Conservation (phyloP, 2,797 vertebrate species). For the Labroides dimidiatus region DNA sequence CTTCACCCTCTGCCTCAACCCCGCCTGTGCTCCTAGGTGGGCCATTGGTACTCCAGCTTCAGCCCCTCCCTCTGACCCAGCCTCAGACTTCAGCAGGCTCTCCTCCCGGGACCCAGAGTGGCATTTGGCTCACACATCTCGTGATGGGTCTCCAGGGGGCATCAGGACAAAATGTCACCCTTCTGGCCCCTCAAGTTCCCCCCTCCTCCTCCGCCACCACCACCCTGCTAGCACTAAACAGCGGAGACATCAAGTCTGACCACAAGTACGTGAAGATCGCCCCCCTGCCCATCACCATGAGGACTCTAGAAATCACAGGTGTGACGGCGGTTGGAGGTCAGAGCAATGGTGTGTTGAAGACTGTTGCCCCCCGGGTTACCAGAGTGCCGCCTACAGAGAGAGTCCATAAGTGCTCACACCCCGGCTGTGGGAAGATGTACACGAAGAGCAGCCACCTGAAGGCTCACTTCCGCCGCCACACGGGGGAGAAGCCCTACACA, state of each 20-base stretch:
- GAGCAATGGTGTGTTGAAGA: constrained; percentile 69
- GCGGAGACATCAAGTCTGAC: constrained; percentile 69
- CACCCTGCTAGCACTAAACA: constrained; percentile 67
- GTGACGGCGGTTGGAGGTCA: constrained; percentile 52
- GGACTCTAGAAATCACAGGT: constrained; percentile 77
- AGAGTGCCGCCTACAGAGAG: constrained; percentile 77
- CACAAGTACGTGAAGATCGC: constrained; percentile 88
- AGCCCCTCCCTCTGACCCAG: constrained; percentile 75
- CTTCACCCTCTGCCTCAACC: constrained; percentile 50
- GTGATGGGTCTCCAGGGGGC: constrained; percentile 81
- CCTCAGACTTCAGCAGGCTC: constrained; percentile 59
- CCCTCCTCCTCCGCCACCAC: constrained; percentile 40
- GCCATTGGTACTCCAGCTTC: constrained; percentile 82
- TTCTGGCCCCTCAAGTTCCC: constrained; percentile 78
- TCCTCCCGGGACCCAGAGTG: constrained; percentile 56
- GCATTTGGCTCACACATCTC: constrained; percentile 81
- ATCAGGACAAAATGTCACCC: constrained; percentile 76
- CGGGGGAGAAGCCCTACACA: constrained; percentile 86
- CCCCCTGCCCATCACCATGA: constrained; percentile 82
- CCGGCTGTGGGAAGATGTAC: constrained; percentile 89
- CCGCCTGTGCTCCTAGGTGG: constrained; percentile 71
- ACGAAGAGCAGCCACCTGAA: constrained; percentile 88
- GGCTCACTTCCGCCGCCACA: constrained; percentile 86
- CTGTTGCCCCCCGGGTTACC: constrained; percentile 69
- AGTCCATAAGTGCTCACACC: constrained; percentile 87